A percentile compares a stretch with the other conserved stretches of the same genome.
phyloP scores from a whole-genome alignment of 92 coral and sea anemone genomes.

The Paramuricea clavata region DNA sequence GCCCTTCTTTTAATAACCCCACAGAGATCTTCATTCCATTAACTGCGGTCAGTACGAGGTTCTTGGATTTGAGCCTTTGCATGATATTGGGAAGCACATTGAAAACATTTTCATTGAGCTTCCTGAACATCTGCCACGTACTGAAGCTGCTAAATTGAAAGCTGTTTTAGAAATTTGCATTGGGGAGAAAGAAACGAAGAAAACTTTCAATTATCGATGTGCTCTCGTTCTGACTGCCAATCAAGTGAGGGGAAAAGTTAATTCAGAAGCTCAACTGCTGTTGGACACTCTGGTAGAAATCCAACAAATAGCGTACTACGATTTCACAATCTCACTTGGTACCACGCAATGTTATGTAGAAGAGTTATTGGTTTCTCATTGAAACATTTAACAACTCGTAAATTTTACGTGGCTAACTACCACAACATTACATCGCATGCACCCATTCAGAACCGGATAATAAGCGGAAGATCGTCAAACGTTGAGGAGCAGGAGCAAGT shows the following conservation, averaged over 20 bases:
- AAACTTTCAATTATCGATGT: not conserved
- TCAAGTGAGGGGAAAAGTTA: not conserved
- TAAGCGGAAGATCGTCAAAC: slow-evolving; percentile 37
- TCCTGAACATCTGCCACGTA: not conserved
- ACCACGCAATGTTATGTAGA: not conserved
- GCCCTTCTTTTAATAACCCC: too few relatives aligned
- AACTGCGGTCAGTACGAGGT: too few relatives aligned
- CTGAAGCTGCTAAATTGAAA: not conserved
- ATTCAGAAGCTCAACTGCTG: not conserved
- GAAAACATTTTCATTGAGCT: not conserved
- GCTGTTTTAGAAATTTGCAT: slow-evolving; percentile 1
- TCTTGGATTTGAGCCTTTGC: too few relatives aligned
- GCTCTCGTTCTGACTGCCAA: not conserved
- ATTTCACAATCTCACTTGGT: too few relatives aligned
- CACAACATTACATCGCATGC: slow-evolving; percentile 38
- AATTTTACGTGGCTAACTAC: too few relatives aligned
- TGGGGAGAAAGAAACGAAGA: not conserved
- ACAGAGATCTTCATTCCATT: too few relatives aligned
- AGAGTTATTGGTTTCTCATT: not conserved
- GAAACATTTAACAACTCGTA: not conserved
- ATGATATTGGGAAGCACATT: too few relatives aligned
- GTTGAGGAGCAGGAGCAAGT: slow-evolving; percentile 59
- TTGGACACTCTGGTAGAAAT: not conserved
- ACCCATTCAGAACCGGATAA: slow-evolving; percentile 46
- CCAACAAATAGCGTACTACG: too few relatives aligned